Evolutionary conservation across 2,888 invertebrate genomes (phyloP), one percentile per base, ranked within the genome.

Genomic region (Zhengitettix transpicula): DNA sequence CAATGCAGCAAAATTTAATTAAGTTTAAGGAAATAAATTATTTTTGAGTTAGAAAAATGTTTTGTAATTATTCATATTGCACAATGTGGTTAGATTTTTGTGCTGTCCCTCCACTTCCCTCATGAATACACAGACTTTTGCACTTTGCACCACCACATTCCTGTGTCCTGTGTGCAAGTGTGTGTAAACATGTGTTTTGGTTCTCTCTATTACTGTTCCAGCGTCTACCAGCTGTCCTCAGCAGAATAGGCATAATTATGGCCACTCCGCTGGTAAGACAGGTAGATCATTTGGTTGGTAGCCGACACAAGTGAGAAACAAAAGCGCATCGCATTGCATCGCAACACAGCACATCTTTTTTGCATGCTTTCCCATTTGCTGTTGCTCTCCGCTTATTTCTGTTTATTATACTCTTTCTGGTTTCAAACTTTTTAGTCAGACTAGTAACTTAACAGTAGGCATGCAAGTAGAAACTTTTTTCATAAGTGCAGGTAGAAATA

Each of bases 241-340:
- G 87, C 87, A 86, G 90, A 84, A 89, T 90, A 85, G 90, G 90
- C 85, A 88, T 90, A 80, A 88, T 90, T 83, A 87, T 90, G 86
- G 89, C 89, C 85, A 89, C 88, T 84, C 89, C 90, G 79, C 83
- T 90, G 89, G 89, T 90, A 90, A 90, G 90, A 73, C 63, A 62
- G 61, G 62, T 64, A 61, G 60, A 62, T 60, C 63, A 52, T 60
- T 60, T 62, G 59, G 53, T 59, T 59, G 52, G 55, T 61, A 59
- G 56, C 57, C 57, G 61, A 58, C 56, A 42, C 28, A 60, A 60
- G 40, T 14, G 40, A 58, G 52, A 55, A 54, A 47, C 14, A 58
- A 53, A 53, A 28, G 52, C 42, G 60, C 60, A 60, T 60, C 55
- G 60, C 60, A 60, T 56, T 55, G 57, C 60, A 60, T 60, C 42